Percentiles rank a stretch among this genome's conserved stretches.
Conservation (phyloP, 2,797 vertebrate genomes). For the Euphonia xanthogaster region DNA sequence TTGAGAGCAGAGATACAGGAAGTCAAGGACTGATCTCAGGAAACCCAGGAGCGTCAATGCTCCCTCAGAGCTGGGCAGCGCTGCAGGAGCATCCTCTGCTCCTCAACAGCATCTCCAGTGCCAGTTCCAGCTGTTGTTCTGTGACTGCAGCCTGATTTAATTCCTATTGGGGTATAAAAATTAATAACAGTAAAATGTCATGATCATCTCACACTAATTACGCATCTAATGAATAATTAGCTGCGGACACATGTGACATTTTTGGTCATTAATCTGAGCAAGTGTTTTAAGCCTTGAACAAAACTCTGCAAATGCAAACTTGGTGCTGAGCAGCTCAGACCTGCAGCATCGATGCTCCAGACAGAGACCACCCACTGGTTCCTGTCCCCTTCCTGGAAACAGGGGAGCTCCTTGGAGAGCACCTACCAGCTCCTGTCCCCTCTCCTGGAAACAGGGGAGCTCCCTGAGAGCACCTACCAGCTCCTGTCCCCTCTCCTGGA, state of each 20-base stretch:
- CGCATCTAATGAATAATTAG: constrained; percentile 94
- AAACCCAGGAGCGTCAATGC: neutral
- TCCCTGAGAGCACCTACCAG: neutral
- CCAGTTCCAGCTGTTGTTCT: neutral
- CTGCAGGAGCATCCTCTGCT: neutral
- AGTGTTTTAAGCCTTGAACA: constrained; percentile 71
- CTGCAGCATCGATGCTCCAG: fast-evolving
- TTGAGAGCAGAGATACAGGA: neutral
- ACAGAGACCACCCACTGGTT: neutral
- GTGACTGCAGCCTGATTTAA: constrained; percentile 61
- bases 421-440: too few relatives aligned
- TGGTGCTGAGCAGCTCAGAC: neutral
- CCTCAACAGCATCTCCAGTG: neutral
- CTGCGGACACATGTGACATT: constrained; percentile 91
- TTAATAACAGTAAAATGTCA: constrained; percentile 89
- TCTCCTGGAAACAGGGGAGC: too few relatives aligned
- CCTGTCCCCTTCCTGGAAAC: neutral
- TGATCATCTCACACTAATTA: constrained; percentile 90
- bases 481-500: neutral
- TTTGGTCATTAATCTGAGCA: constrained; percentile 88
- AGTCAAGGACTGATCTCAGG: neutral
- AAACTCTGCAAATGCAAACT: constrained; percentile 8
- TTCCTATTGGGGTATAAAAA: constrained; percentile 83
- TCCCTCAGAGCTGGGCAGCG: fast-evolving
- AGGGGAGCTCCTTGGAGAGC: neutral